Conservation (phyloP, 2,113 vertebrate species). For the Dicerorhinus sumatrensis region DNA sequence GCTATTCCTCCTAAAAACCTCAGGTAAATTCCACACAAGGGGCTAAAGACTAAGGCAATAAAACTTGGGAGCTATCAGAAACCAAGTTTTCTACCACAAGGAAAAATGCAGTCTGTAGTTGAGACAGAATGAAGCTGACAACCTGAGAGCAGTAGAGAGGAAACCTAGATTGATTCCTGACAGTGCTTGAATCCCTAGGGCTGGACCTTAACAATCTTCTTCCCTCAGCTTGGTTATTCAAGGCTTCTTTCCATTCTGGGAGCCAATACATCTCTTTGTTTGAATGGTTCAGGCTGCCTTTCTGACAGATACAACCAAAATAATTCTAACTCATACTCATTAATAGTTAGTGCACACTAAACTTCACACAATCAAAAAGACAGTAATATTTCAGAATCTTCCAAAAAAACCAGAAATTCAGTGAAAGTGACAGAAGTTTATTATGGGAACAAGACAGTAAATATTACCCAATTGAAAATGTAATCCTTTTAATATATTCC, state of each 20-base stretch:
- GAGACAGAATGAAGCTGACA: constrained; percentile 26
- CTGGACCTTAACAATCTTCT: background rate
- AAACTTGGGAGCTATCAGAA: background rate
- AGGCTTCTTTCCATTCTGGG: background rate
- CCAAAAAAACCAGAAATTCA: background rate
- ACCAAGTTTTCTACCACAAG: background rate
- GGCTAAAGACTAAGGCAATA: background rate
- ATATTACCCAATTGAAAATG: background rate
- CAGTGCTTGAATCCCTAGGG: background rate
- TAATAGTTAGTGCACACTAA: background rate
- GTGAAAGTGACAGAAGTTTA: background rate
- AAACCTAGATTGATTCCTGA: constrained; percentile 16
- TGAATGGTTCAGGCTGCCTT: background rate
- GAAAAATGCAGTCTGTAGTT: background rate
- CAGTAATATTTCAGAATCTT: background rate
- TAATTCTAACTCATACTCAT: constrained; percentile 16
- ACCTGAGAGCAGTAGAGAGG: background rate
- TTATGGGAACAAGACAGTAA: background rate
- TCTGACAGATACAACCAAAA: background rate
- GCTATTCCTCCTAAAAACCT: background rate
- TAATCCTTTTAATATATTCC: background rate
- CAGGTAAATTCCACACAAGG: background rate
- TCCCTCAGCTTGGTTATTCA: background rate
- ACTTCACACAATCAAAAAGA: background rate
- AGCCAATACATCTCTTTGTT: background rate